Evolutionary conservation across 2,888 invertebrate species (phyloP), one percentile per base, ranked within the genome.

Genomic region (Apantesis nais): DNA sequence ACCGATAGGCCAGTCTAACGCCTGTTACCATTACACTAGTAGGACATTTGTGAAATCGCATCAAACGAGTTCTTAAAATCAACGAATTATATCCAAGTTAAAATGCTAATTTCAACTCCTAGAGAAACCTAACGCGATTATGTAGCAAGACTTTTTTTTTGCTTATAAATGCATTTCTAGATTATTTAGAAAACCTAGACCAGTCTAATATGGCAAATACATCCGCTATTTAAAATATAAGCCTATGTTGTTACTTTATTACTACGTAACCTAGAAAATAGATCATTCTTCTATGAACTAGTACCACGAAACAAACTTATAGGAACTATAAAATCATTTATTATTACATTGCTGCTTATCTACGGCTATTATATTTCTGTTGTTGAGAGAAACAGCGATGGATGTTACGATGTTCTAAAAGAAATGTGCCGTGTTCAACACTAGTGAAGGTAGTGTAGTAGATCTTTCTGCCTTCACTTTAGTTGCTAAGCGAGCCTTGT

Each of bases 381-480:
- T n/a, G 7, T 0, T 0, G 34, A 58, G 2, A 52, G 44, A 83
- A 44, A 55, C 69, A 70, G 87, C 83, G 83, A 87, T 90, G 88
- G 70, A 81, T 41, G 48, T 1, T 4, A 44, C 39, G 60, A 31
- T 60, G 37, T 72, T 48, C 67, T 67, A 69, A 66, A 44, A 66
- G 70, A 80, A 72, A 81, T 68, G 25, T 63, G 66, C 71, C 71
- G 68, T n/a, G 52, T 78, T 78, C 78, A 82, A 75, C 70, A 64
- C 69, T 74, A 79, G 81, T 86, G 78, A 71, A 66, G 75, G 85
- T 72, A 65, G 74, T 83, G 81, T 85, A 87, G 89, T 90, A 90
- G 89, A 93, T 93, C 89, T 90, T 89, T 90, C 89, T 92, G 93
- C 93, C 91, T 93, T 92, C 92, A 92, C 91, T 92, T 91, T 84